phyloP scores from a whole-genome alignment of 1,140 invertebrate genomes.

The Bombus ignitus region DNA sequence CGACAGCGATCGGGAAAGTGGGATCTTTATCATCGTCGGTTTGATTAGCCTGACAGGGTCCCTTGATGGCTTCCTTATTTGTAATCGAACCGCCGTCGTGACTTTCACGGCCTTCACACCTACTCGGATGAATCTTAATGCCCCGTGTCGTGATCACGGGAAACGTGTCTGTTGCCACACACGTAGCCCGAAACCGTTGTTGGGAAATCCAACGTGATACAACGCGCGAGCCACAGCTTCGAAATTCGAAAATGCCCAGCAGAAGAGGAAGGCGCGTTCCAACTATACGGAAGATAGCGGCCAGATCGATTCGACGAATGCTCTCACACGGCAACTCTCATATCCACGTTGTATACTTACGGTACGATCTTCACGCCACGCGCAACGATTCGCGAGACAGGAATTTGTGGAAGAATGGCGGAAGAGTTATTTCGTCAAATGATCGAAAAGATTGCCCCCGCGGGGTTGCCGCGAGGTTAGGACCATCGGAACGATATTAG shows the following conservation, averaged over 20 bases:
- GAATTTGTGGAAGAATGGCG: too few species aligned
- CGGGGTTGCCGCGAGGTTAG: not conserved
- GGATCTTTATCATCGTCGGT: not conserved
- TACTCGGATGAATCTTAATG: conserved; percentile 34
- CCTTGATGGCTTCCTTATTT: conserved; percentile 39
- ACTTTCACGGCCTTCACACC: conserved; percentile 29
- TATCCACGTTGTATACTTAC: too few species aligned
- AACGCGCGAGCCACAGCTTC: too few species aligned
- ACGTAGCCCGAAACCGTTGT: not conserved
- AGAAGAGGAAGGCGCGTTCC: too few species aligned
- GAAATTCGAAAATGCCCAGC: too few species aligned
- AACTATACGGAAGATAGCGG: too few species aligned
- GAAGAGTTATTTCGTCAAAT: too few species aligned
- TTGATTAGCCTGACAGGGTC: conserved; percentile 52
- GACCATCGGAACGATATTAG: not conserved
- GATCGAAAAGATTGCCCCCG: not conserved
- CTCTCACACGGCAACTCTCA: too few species aligned
- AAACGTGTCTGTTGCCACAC: conserved; percentile 19
- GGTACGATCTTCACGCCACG: too few species aligned
- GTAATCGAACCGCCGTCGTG: conserved; percentile 33
- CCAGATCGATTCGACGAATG: too few species aligned
- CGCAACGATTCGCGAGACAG: too few species aligned
- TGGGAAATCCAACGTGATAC: not conserved
- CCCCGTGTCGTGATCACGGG: not conserved
- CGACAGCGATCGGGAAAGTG: not conserved